Evolutionary conservation across 2,113 vertebrate species (phyloP).

Genomic region (Mastomys coucha): DNA sequence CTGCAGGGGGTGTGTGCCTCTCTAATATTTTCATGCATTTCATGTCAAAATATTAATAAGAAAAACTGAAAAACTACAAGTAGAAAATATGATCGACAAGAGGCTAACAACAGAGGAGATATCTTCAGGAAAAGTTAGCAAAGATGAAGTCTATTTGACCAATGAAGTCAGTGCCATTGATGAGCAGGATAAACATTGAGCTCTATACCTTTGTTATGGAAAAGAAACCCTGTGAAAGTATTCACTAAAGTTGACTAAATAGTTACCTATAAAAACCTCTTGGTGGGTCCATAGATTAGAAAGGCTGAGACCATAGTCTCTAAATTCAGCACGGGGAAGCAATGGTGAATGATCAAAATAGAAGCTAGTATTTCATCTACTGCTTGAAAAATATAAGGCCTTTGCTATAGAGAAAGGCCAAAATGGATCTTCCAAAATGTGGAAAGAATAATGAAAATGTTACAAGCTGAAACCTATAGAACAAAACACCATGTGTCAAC

Average conservation of each 20-base stretch:
- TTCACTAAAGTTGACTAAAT: background rate
- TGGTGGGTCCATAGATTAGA: background rate
- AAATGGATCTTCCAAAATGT: background rate
- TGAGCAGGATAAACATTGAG: background rate
- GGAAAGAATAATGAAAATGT: conserved; percentile 1
- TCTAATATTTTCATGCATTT: conserved; percentile 11
- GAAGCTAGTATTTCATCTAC: background rate
- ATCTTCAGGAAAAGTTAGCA: background rate
- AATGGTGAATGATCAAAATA: conserved; percentile 10
- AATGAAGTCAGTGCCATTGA: background rate
- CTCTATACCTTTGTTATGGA: background rate
- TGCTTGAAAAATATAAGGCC: background rate
- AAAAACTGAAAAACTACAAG: conserved; percentile 6
- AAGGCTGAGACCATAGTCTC: background rate
- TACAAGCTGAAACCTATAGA: background rate
- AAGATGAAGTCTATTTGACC: background rate
- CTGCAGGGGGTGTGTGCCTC: background rate
- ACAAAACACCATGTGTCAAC: background rate
- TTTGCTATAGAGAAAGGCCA: conserved; percentile 1
- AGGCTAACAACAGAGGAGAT: background rate
- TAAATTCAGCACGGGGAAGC: background rate
- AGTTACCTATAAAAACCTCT: background rate
- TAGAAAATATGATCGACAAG: background rate
- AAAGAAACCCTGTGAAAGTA: background rate
- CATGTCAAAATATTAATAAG: conserved; percentile 7